A percentile compares a stretch with the other conserved stretches of the same genome.
Evolutionary conservation across 2,888 invertebrate species (phyloP).

Genomic region (Mythimna ferrago): DNA sequence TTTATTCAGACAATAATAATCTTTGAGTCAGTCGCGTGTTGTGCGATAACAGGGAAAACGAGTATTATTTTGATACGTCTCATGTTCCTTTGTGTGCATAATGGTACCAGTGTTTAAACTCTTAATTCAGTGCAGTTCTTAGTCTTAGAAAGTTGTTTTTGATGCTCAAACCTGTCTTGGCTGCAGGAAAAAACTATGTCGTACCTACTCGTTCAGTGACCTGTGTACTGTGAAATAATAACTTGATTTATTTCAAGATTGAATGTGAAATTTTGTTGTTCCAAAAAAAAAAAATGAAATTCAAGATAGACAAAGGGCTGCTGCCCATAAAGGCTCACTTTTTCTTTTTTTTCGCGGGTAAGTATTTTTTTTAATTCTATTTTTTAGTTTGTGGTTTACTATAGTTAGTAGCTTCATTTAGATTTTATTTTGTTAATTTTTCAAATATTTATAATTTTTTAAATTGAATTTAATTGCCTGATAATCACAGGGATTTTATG

Average conservation of each 20-base stretch:
- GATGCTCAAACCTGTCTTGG: constrained; percentile 31
- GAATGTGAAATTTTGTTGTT: constrained; percentile 2
- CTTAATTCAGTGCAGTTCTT: constrained; percentile 8
- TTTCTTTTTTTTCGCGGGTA: constrained; percentile 97
- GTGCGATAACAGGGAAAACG: constrained; percentile 25
- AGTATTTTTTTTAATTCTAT: constrained; percentile 70
- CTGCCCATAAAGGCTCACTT: constrained; percentile 96
- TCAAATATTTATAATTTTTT: too few species aligned
- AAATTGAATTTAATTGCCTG: too few species aligned
- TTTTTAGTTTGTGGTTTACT: too few species aligned
- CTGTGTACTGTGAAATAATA: constrained; percentile 26
- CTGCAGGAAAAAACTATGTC: constrained; percentile 22
- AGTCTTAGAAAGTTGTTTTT: constrained; percentile 43
- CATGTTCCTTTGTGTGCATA: constrained; percentile 28
- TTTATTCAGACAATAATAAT: constrained; percentile 49
- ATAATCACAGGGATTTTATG: too few species aligned
- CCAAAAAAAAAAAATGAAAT: constrained; percentile 79
- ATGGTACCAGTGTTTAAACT: constrained; percentile 31
- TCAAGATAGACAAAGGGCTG: constrained; percentile 92
- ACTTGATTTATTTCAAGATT: background rate
- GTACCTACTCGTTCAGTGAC: constrained; percentile 43
- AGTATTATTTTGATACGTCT: constrained; percentile 39
- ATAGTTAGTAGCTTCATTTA: too few species aligned
- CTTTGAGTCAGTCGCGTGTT: constrained; percentile 27
- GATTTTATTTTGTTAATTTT: too few species aligned